These are phyloP conservation scores for Leptinotarsa undecemlineata DNA, from an alignment of 1,140 invertebrate genomes.

Conservation along the genomic window DNA sequence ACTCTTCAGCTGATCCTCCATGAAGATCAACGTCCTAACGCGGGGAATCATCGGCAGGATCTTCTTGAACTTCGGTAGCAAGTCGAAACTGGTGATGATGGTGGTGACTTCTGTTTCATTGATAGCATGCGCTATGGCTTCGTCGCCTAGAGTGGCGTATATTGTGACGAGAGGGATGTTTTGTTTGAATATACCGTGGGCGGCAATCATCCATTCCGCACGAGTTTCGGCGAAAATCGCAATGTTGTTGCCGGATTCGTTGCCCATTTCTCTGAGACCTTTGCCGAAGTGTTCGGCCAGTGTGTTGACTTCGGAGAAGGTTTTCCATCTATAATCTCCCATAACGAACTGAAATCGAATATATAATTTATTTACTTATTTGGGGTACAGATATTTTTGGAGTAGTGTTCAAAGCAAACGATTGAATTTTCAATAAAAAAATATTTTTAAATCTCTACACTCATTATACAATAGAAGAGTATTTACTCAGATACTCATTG, in stretches of 20 bases:
- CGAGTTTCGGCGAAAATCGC: constrained; percentile 97
- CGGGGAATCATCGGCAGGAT: constrained; percentile 70
- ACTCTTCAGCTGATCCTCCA: constrained; percentile 81
- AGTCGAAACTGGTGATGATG: constrained; percentile 86
- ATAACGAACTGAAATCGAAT: constrained; percentile 75
- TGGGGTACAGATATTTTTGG: no score
- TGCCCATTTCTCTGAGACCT: constrained; percentile 68
- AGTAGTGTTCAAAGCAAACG: no score
- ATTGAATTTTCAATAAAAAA: no score
- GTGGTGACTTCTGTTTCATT: constrained; percentile 94
- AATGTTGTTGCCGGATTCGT: constrained; percentile 66
- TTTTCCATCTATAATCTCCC: constrained; percentile 92
- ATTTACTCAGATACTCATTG: no score
- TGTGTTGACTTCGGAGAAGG: constrained; percentile 77
- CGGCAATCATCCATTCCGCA: constrained; percentile 95
- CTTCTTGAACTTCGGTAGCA: constrained; percentile 86
- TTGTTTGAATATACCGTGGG: constrained; percentile 91
- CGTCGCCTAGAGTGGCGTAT: constrained; percentile 95
- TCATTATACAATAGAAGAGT: no score
- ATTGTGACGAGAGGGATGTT: constrained; percentile 94
- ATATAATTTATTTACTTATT: no score
- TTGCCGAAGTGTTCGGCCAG: constrained; percentile 77
- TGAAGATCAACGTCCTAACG: constrained; percentile 82
- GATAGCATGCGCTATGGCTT: constrained; percentile 92
- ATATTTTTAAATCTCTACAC: no score